Evolutionary conservation across 2,797 vertebrate species (phyloP), one percentile per base, ranked within the genome.

Genomic region (Thamnophis elegans): DNA sequence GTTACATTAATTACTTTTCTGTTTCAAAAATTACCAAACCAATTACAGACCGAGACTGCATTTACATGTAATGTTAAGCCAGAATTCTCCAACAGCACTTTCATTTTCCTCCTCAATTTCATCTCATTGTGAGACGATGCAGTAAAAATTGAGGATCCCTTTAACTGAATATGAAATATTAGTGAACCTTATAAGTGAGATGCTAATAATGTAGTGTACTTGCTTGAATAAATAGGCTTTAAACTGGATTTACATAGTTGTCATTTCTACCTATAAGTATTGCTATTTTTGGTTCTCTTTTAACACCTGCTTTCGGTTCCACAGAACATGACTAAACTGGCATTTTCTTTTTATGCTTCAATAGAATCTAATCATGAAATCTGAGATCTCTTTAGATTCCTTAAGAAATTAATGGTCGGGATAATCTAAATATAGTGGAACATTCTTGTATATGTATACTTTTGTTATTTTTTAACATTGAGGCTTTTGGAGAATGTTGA

Each of bases 381-480:
- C 73, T 85, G 89, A 89, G 58, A 2, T 1, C 87, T 65, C 22
- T 93, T 85, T 58, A 26, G 86, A 90, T 88, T 92, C 65, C 8
- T 68, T 26, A 55, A 93, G 32, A 68, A 92, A 85, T 92, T 91
- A 28, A 0, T 85, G n/a, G 20, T 47, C 22, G 14, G 36, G n/a
- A 78, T 87, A 90, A 93, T 59, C 25, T 55, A n/a, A 25, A 65
- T 87, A 78, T 90, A 87, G 14, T 47, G 58, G 65, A 36, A 10
- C 92, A 90, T 82, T 0, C 90, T 16, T 42, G 32, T 82, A 85
- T 94, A 87, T 91, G 88, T 90, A 93, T 87, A 28, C 28, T 92
- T 0, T 14, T 6, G 47, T 92, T 32, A 55, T 88, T 94, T 12
- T 0, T 68, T 91, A 8, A 60, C 14, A 86, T 25, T 32, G 20